Evolutionary conservation across 2,797 vertebrate species (phyloP).

Genomic region (Leptatherina wallacei): DNA sequence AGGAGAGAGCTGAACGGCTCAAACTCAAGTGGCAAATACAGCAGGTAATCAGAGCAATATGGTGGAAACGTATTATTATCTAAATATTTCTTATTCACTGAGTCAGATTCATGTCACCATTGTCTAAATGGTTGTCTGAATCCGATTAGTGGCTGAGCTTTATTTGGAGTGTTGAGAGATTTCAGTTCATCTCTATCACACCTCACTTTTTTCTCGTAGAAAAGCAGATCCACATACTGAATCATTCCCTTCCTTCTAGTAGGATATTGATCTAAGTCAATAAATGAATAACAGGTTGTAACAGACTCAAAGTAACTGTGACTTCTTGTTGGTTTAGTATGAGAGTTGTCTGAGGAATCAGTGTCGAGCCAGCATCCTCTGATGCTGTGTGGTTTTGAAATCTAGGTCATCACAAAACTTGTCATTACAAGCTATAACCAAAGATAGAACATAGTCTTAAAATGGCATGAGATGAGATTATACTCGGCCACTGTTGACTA

Average conservation of each 20-base stretch:
- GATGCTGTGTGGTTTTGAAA: too few species aligned
- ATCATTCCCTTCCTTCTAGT: neutral
- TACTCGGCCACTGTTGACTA: neutral
- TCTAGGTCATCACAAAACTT: too few species aligned
- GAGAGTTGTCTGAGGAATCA: too few species aligned
- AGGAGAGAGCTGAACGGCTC: constrained; percentile 16
- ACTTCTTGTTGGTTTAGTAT: neutral
- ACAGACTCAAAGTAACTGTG: neutral
- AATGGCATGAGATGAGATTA: neutral
- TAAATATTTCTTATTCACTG: constrained; percentile 1
- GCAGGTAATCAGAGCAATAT: constrained; percentile 46
- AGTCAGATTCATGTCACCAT: neutral
- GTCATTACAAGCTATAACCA: too few species aligned
- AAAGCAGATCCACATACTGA: neutral
- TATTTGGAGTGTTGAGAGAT: neutral
- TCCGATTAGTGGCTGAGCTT: neutral
- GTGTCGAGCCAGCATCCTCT: too few species aligned
- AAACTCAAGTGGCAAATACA: constrained; percentile 29
- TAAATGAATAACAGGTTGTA: neutral
- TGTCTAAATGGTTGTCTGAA: neutral
- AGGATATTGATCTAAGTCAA: constrained; percentile 1
- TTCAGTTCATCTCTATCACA: too few species aligned
- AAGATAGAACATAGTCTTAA: too few species aligned
- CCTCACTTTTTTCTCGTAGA: neutral
- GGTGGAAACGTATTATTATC: constrained; percentile 10